Evolutionary conservation across 2,113 vertebrate genomes (phyloP).

Genomic region (Ptilonorhynchus violaceus): DNA sequence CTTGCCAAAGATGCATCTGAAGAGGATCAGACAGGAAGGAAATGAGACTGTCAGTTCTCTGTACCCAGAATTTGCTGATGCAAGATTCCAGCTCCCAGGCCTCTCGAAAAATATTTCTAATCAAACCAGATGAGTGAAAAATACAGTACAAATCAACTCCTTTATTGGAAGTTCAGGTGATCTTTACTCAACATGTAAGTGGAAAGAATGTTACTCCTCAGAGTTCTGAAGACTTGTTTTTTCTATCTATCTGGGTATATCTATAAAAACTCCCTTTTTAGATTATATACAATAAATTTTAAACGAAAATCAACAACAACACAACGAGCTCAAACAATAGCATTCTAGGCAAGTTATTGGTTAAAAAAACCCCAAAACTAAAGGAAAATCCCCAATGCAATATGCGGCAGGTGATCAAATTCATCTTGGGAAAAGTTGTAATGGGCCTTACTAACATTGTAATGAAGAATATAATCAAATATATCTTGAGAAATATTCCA

Average conservation of each 20-base stretch:
- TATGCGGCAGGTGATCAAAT: not conserved
- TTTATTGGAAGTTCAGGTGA: not conserved
- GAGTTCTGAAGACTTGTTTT: not conserved
- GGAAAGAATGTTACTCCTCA: not conserved
- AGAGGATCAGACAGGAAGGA: not conserved
- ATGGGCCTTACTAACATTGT: not conserved
- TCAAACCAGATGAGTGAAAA: not conserved
- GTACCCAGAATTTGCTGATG: not conserved
- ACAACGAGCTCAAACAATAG: not conserved
- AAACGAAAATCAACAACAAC: not conserved
- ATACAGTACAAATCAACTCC: not conserved
- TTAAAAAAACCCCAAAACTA: not conserved
- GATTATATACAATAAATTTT: not conserved
- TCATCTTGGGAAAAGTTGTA: not conserved
- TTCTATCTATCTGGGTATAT: not conserved
- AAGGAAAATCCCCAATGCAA: not conserved
- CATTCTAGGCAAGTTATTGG: not conserved
- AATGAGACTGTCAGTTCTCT: not conserved
- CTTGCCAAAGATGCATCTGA: not conserved
- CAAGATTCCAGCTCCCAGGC: not conserved
- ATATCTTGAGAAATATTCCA: not conserved
- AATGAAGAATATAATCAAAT: not conserved
- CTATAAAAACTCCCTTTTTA: not conserved
- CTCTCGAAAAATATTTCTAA: not conserved
- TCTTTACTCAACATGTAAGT: not conserved